phyloP scores from a whole-genome alignment of 2,113 vertebrate genomes.

The Stictonetta naevosa region DNA sequence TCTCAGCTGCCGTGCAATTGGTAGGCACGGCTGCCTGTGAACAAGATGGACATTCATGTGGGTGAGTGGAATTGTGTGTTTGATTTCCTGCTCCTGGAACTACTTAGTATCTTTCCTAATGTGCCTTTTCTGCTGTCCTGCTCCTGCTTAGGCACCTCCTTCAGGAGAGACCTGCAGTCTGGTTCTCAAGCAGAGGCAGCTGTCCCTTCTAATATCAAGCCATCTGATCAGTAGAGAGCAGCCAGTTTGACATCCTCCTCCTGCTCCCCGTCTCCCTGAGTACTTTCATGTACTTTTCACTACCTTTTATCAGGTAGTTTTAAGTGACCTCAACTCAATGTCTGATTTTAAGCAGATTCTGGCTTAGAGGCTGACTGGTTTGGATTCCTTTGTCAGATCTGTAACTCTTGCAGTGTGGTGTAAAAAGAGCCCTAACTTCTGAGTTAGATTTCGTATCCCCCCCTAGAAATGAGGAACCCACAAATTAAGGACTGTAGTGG shows the following conservation, averaged over 20 bases:
- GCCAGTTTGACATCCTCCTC: not conserved
- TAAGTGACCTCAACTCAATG: not conserved
- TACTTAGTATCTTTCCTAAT: not conserved
- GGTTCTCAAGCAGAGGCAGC: not conserved
- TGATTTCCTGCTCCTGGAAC: not conserved
- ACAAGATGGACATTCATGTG: not conserved
- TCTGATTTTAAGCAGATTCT: not conserved
- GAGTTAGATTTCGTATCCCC: not conserved
- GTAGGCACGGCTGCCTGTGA: not conserved
- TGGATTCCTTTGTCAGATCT: not conserved
- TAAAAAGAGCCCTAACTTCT: not conserved
- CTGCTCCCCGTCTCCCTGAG: not conserved
- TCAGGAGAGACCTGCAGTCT: not conserved
- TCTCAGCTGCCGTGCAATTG: not conserved
- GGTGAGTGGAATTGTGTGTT: not conserved
- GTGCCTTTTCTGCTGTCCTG: not conserved
- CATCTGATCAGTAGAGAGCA: not conserved
- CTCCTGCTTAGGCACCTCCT: not conserved
- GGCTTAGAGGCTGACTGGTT: not conserved
- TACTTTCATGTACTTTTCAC: not conserved
- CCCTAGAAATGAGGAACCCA: not conserved
- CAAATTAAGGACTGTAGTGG: not conserved
- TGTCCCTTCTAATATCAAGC: not conserved
- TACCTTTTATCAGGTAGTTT: not conserved
- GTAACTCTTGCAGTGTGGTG: not conserved